Percentiles rank a stretch among this genome's conserved stretches.
phyloP scores from a whole-genome alignment of 2,797 vertebrate genomes.

The Peromyscus melanophrys region DNA sequence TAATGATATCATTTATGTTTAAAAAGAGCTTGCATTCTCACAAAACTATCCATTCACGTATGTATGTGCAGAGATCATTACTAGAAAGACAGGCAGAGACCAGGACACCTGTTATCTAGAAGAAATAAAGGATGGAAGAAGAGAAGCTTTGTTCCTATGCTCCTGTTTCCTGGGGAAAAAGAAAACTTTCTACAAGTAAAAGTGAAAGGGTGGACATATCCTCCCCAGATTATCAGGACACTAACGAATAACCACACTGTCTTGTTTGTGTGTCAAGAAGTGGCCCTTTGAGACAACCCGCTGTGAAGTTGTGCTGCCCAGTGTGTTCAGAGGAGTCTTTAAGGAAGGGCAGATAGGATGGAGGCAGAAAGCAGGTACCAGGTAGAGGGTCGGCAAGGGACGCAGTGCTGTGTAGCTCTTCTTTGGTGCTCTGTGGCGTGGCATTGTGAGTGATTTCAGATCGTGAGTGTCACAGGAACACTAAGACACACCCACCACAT shows the following conservation, averaged over 20 bases:
- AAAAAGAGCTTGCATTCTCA: neutral
- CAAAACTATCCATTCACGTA: neutral
- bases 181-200: neutral
- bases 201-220: neutral
- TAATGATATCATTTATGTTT: neutral
- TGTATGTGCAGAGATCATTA: neutral
- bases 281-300: neutral
- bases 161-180: neutral
- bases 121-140: neutral
- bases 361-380: neutral
- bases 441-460: neutral
- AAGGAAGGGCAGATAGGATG: slow-evolving; percentile 39
- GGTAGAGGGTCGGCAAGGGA: neutral
- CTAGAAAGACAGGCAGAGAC: neutral
- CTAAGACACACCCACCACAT: neutral
- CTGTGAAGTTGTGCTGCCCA: neutral
- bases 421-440: neutral
- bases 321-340: slow-evolving; percentile 12
- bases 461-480: neutral
- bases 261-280: neutral
- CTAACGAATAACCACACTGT: neutral
- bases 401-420: neutral
- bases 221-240: neutral
- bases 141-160: neutral
- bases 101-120: neutral